These are phyloP conservation scores for Iselma pallidipennis DNA, from an alignment of 2,888 invertebrate genomes.

Conservation along the genomic window DNA sequence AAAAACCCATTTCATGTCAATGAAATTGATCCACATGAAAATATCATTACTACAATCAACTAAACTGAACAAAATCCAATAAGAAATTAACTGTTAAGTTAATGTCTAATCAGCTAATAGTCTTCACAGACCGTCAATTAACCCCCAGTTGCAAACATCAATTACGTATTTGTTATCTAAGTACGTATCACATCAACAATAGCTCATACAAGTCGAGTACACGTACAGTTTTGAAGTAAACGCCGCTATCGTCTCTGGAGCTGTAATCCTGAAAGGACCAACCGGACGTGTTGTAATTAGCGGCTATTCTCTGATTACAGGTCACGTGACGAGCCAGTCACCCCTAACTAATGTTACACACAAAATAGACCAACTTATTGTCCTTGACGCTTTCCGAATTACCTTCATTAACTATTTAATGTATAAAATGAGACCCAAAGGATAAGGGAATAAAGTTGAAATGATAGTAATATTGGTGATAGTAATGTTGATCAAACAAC, in stretches of 20 bases:
- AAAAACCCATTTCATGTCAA: conserved; percentile 6
- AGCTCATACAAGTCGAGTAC: conserved; percentile 6
- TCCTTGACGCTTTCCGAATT: conserved; percentile 47
- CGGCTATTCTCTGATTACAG: conserved; percentile 52
- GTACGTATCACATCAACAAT: conserved; percentile 8
- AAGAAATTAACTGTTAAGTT: too few species aligned
- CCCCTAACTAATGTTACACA: conserved; percentile 45
- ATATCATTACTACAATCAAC: conserved; percentile 3
- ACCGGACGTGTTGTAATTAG: conserved; percentile 42
- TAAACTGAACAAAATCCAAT: background rate
- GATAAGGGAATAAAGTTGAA: background rate
- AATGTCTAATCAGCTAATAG: too few species aligned
- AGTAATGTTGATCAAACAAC: too few species aligned
- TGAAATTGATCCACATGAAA: conserved; percentile 3
- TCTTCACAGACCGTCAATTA: conserved; percentile 6
- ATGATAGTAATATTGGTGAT: too few species aligned
- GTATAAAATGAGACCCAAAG: conserved; percentile 19
- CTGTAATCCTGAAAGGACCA: conserved; percentile 24
- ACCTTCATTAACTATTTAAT: conserved; percentile 46
- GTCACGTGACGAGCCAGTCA: conserved; percentile 48
- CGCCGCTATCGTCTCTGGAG: conserved; percentile 6
- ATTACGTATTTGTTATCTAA: conserved; percentile 17
- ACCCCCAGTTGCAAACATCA: conserved; percentile 14
- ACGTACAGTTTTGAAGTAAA: background rate
- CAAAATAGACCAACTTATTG: conserved; percentile 48